Evolutionary conservation across 92 coral and sea anemone species (phyloP).

Genomic region (Paragorgia papillata): DNA sequence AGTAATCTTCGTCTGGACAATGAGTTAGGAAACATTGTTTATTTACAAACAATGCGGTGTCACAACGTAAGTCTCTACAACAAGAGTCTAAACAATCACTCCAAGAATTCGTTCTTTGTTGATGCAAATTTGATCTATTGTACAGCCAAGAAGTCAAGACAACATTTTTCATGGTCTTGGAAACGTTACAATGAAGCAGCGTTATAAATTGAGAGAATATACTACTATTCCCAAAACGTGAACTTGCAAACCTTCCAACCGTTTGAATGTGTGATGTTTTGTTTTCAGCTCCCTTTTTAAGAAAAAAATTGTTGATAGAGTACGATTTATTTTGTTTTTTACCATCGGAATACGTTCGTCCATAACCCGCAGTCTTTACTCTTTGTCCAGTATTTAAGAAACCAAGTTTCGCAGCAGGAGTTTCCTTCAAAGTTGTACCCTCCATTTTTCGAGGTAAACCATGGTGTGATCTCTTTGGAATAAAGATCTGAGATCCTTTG

Average conservation of each 20-base stretch:
- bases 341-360: background rate
- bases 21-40: conserved; percentile 72
- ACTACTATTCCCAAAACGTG: background rate
- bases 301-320: background rate
- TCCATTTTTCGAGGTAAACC: background rate
- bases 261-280: background rate
- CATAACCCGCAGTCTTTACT: background rate
- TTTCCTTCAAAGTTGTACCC: background rate
- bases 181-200: background rate
- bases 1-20: conserved; percentile 54
- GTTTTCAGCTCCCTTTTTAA: background rate
- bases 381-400: background rate
- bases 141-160: background rate
- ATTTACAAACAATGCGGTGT: conserved; percentile 69
- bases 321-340: conserved; percentile 14
- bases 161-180: background rate
- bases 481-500: background rate
- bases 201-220: background rate
- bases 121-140: background rate
- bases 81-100: conserved; percentile 64
- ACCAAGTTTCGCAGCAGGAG: background rate
- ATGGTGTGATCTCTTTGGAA: background rate
- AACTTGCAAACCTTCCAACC: background rate
- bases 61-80: conserved; percentile 68
- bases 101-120: background rate